phyloP scores from a whole-genome alignment of 2,113 vertebrate species.

The Cariama cristata region DNA sequence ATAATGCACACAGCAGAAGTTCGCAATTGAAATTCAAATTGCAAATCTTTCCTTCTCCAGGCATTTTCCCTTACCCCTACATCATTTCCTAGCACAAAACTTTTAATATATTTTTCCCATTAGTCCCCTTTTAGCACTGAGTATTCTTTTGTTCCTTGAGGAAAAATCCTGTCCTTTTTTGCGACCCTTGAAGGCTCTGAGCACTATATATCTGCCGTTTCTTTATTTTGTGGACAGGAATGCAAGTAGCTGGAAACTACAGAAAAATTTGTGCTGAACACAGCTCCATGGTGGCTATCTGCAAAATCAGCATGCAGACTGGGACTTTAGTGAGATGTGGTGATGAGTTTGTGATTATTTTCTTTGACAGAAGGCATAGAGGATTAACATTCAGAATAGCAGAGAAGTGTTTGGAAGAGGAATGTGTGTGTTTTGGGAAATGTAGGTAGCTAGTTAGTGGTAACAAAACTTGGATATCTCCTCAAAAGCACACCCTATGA shows the following conservation, averaged over 20 bases:
- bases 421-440: neutral
- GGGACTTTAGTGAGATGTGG: neutral
- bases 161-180: neutral
- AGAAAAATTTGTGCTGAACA: neutral
- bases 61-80: neutral
- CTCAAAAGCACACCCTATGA: neutral
- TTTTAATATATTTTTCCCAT: neutral
- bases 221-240: neutral
- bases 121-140: neutral
- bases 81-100: neutral
- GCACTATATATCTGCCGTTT: neutral
- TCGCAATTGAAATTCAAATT: neutral
- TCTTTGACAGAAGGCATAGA: neutral
- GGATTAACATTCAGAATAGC: neutral
- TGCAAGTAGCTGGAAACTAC: neutral
- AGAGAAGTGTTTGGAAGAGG: neutral
- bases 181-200: neutral
- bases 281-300: neutral
- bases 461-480: neutral
- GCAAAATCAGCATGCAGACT: neutral
- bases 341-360: neutral
- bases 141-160: neutral
- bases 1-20: neutral
- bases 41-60: neutral
- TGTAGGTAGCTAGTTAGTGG: neutral